Base-by-base conservation (phyloP, 1,140 invertebrate species). In the Linepithema humile region DNA sequence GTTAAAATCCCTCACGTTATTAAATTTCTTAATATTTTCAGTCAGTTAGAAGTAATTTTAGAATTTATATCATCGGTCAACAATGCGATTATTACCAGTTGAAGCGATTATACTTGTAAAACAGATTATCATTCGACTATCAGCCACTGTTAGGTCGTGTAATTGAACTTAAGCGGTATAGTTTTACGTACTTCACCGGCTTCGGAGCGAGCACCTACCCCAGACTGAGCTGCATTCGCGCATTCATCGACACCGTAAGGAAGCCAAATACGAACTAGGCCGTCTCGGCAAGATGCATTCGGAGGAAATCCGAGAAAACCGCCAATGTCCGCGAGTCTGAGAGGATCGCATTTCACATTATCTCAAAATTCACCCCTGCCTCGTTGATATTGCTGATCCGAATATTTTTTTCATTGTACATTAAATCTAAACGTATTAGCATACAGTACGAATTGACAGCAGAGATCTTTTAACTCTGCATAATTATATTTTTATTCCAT, bases 241-340 rank as follows among this genome's bases (percentile, higher is more conserved):
- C 65, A 73, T 84, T 74, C 70, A 35, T 78, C 88, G 85, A 74
- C 87, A 50, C 53, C 78, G 40, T 77, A 73, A 92, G 84, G 92
- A 92, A 93, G 92, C 92, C 92, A 91, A 89, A 90, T 91, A 72
- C 82, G 86, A 93, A 92, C 90, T 92, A 92, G 92, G 90, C 88
- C 91, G 92, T 80, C 80, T 84, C 84, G 57, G 60, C 15, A 32
- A 60, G 10, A 20, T 59, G 45, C 50, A 53, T 38, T 77, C 74
- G 85, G 9, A 84, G 84, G 74, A 85, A 88, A 90, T 89, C 84
- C 88, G 84, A 84, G 77, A 77, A 83, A 90, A 86, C 70, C 57
- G 82, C 62, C 72, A 86, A 88, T 84, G 83, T 73, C 80, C 78
- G 35, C 29, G 57, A 48, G 80, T 26, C 35, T 45, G 75, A 59